Evolutionary conservation across 2,797 vertebrate genomes (phyloP), one percentile per base, ranked within the genome.

Genomic region (Anabas testudineus): DNA sequence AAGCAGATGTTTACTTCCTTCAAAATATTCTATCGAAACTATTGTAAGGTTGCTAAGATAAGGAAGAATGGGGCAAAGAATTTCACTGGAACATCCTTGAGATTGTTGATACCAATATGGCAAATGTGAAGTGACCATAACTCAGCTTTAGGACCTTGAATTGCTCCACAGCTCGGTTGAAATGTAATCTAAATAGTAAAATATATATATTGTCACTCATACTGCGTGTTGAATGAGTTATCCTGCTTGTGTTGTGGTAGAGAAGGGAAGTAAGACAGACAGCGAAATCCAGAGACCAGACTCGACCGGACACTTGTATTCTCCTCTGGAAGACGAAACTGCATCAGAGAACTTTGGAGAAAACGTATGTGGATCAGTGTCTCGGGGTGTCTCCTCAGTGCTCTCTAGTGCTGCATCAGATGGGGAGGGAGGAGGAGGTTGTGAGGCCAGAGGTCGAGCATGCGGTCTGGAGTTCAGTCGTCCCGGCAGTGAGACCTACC

Each of bases 401-500:
- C 88, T 95, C 28, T 95, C 95, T 64, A 94, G 93, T 13, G 91
- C 94, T 58, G 94, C 93, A 0, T 95, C 94, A 0, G 95, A 96
- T 76, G 94, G 94, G 10, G 95, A 95, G 0, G 78, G 72, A 30
- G 91, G 75, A 37, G 90, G 54, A 30, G 67, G 28, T 15, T 92
- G 93, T 0, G 87, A 85, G 36, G 94, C 92, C 0, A 93, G 93
- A 0, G 82, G 51, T 2, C 76, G 61, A 86, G 93, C 0, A 28
- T 67, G 74, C 78, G 91, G 0, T 12, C 73, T 86, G 34, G 85
- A 80, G 63, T 93, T 93, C 62, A 94, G 95, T 76, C 94, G 94
- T 24, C 85, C 94, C 22, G 88, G 93, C 39, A 98, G 96, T 12
- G 97, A 98, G 76, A 93, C 93, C 26, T 97, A 96, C 84, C 89